A percentile compares a stretch with the other conserved stretches of the same genome.
These are phyloP conservation scores for Chanos chanos DNA, from an alignment of 2,797 vertebrate genomes.

Conservation along the genomic window DNA sequence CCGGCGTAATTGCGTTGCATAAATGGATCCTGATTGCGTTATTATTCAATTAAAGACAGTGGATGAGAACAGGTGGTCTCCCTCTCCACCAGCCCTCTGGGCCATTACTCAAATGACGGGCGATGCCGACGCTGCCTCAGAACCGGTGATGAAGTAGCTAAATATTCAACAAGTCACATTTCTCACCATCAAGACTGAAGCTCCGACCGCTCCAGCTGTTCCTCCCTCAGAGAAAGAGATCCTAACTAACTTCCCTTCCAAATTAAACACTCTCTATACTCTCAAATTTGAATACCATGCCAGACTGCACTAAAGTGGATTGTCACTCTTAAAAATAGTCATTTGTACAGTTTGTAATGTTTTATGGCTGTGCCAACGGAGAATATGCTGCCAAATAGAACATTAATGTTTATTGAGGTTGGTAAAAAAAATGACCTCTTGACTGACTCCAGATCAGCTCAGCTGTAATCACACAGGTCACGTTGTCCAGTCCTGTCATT, in stretches of 20 bases:
- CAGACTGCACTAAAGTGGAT: no score
- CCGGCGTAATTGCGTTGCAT: constrained; percentile 61
- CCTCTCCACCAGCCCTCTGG: constrained; percentile 35
- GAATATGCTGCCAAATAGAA: no score
- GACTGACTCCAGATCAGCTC: constrained; percentile 55
- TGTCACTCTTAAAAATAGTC: no score
- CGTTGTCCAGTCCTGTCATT: no score
- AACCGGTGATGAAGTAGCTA: constrained; percentile 20
- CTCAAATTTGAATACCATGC: no score
- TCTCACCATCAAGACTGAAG: constrained; percentile 17
- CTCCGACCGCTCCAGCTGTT: constrained; percentile 17
- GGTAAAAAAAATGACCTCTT: no score
- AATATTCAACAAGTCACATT: constrained; percentile 15
- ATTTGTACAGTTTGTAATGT: no score
- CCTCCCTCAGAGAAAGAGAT: constrained; percentile 10
- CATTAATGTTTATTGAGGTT: no score
- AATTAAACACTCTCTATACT: no score
- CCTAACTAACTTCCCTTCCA: no score
- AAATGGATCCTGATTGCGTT: constrained; percentile 69
- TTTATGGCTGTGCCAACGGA: no score
- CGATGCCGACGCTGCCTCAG: constrained; percentile 9
- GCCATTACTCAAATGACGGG: constrained; percentile 27
- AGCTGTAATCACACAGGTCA: no score
- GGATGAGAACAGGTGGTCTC: constrained; percentile 67
- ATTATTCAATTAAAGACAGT: constrained; percentile 71